Evolutionary conservation across 2,888 invertebrate genomes (phyloP), one percentile per base, ranked within the genome.

Genomic region (Meta bourneti): DNA sequence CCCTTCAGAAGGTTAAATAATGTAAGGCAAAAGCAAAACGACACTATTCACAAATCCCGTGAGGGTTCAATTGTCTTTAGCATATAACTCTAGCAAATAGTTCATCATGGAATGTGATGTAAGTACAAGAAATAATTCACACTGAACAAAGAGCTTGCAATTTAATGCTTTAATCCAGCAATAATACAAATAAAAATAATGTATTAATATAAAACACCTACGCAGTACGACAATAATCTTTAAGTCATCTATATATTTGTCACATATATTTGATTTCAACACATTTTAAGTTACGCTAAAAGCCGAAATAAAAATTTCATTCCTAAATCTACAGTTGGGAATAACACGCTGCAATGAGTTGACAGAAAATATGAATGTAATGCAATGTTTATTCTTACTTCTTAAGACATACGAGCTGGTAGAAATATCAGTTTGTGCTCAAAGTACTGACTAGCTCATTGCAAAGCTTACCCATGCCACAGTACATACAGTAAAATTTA

Each of bases 391-490:
- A 74, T 19, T 74, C 54, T 54, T 51, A 34, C n/a, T 75, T 48
- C 20, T 52, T 19, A 11, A 48, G 70, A 49, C 49, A 48, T 69
- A 16, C 16, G n/a, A n/a, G n/a, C 48, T 11, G 49, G 54, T n/a
- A 71, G 71, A 48, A 16, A 7, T 49, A 19, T 51, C 70, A 51
- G 34, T 51, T n/a, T n/a, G n/a, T n/a, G n/a, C n/a, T n/a, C n/a
- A 19, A 51, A 49, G 19, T 82, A 48, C 49, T 54, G 6, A 84
- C 83, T 84, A 84, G 71, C 84, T 84, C 72, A 74, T 84, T 84
- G 74, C 52, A 75, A 74, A 74, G 48, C 83, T 52, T 83, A 16
- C n/a, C n/a, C n/a, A n/a, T n/a, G n/a, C 11, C 19, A 11, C 7
- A 75, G 48, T 72, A 9, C 54, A n/a, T n/a, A n/a, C n/a, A n/a